phyloP scores from a whole-genome alignment of 1,140 invertebrate species.

The Tribolium castaneum region DNA sequence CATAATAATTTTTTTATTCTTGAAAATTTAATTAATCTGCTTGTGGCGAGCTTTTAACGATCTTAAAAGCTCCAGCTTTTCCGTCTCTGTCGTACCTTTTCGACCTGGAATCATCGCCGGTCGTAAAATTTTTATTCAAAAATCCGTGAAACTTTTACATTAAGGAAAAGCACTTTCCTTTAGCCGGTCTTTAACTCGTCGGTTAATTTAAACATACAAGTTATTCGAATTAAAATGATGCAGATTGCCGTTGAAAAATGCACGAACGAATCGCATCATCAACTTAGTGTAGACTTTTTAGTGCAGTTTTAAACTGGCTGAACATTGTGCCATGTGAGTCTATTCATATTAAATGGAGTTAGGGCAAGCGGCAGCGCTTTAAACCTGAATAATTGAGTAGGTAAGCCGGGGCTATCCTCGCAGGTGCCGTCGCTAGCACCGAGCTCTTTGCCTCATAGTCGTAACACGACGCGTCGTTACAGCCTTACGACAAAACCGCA shows the following conservation, averaged over 20 bases:
- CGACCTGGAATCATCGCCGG: constrained; percentile 9
- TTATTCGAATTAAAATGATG: neutral
- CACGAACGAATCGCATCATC: constrained; percentile 33
- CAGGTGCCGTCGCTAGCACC: constrained; percentile 58
- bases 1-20: neutral
- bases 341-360: constrained; percentile 63
- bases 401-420: constrained; percentile 55
- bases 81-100: neutral
- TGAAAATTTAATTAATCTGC: too few relatives aligned
- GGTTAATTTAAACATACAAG: constrained; percentile 1
- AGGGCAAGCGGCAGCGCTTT: constrained; percentile 59
- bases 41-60: neutral
- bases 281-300: constrained; percentile 36
- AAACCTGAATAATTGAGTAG: constrained; percentile 59
- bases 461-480: constrained; percentile 37
- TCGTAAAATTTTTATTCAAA: constrained; percentile 27
- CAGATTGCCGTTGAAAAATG: constrained; percentile 15
- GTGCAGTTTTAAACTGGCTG: constrained; percentile 53
- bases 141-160: constrained; percentile 16
- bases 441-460: constrained; percentile 46
- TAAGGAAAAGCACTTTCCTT: neutral
- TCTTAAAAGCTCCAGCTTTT: constrained; percentile 6
- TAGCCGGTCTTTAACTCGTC: neutral
- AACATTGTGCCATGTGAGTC: constrained; percentile 55
- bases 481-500: constrained; percentile 37